These are phyloP conservation scores for Nasonia longicornis DNA, from an alignment of 1,140 invertebrate genomes.

Conservation along the genomic window DNA sequence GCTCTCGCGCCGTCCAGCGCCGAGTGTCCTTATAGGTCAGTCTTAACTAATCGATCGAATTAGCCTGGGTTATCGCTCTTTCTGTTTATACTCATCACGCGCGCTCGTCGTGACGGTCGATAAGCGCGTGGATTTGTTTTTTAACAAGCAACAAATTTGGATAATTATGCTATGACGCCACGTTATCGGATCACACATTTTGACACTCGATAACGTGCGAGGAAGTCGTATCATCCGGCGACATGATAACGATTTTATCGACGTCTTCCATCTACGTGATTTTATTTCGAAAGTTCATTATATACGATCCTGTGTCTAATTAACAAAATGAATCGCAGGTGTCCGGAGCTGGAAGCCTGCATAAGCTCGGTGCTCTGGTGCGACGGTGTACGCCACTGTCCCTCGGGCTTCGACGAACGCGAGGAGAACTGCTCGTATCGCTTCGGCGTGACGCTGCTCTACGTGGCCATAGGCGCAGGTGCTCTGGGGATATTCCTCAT, in stretches of 20 bases:
- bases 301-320: no score
- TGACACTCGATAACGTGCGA: no score
- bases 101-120: background rate
- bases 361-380: constrained; percentile 81
- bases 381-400: constrained; percentile 79
- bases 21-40: constrained; percentile 79
- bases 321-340: constrained; percentile 61
- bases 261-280: no score
- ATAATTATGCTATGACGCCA: no score
- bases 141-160: no score
- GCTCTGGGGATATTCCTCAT: constrained; percentile 69
- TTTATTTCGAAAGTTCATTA: no score
- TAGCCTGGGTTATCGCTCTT: background rate
- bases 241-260: no score
- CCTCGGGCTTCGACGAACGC: constrained; percentile 81
- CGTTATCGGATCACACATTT: no score
- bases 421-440: constrained; percentile 79
- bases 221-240: no score
- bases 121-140: no score
- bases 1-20: constrained; percentile 71
- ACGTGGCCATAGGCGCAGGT: constrained; percentile 74
- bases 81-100: constrained; percentile 1
- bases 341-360: constrained; percentile 80
- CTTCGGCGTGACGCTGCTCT: constrained; percentile 76
- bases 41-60: constrained; percentile 20